Evolutionary conservation across 2,888 invertebrate genomes (phyloP), one percentile per base, ranked within the genome.

Genomic region (Epirrhoe tristata): DNA sequence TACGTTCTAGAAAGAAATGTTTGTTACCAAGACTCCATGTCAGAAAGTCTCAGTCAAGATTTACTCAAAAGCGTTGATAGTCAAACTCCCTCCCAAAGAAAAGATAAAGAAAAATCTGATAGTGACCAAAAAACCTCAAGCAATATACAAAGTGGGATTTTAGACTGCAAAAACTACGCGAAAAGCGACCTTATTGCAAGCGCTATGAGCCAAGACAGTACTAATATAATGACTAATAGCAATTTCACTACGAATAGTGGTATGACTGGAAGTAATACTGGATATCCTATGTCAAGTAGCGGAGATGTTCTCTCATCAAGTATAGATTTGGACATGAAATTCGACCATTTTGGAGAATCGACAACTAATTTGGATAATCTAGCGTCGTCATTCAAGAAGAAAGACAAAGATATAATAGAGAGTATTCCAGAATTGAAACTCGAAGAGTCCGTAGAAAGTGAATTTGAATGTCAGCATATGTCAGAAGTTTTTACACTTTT

Each of bases 401-500:
- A 85, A 39, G 74, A 74, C 51, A 83, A 80, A 67, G 82, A 81
- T 5, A 75, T 69, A 67, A 10, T 65, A 67, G 2, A 87, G 81
- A 71, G 75, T 72, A 24, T 88, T 1, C 84, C 83, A 67, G 89
- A 84, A 32, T 73, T 86, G 0, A 78, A 80, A 39, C 79, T 80
- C 14, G 84, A 83, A n/a, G 83, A 87, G 39, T 73, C 77, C 0
- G 80, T 83, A 39, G 80, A 79, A 8, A 24, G 24, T 3, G 81
- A 83, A 6, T 91, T 92, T 58, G 89, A 91, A 61, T 88, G 78
- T 75, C 97, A 97, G 80, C 94, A 94, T 77, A 91, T 98, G 73
- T 93, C 94, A 7, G 98, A 98, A 84, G 85, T 97, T 17, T 91
- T 97, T 71, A 71, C 80, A 39, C 85, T 96, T 39, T 96, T 96